A percentile compares a stretch with the other conserved stretches of the same genome.
phyloP scores from a whole-genome alignment of 1,140 invertebrate species.

The Heliconius nattereri region DNA sequence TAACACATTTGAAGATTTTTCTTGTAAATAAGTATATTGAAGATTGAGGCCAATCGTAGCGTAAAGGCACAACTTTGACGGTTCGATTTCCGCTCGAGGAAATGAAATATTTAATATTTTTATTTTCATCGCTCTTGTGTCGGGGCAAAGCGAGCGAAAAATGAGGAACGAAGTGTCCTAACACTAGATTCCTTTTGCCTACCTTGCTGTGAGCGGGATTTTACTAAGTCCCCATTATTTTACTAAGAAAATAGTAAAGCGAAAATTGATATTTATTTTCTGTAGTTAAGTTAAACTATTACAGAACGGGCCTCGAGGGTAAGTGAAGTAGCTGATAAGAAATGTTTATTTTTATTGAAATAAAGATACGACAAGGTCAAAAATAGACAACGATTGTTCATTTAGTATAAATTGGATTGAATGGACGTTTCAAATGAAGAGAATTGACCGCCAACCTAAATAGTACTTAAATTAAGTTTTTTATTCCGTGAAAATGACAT shows the following conservation, averaged over 20 bases:
- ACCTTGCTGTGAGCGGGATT: not conserved
- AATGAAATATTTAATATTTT: no score
- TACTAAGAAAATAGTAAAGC: not conserved
- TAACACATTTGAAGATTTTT: not conserved
- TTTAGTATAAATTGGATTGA: slow-evolving; percentile 44
- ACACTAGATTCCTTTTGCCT: no score
- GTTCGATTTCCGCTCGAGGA: no score
- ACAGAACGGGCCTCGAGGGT: slow-evolving; percentile 32
- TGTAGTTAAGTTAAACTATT: not conserved
- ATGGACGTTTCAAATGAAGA: not conserved
- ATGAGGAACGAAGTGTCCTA: no score
- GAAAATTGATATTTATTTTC: not conserved
- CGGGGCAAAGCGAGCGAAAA: no score
- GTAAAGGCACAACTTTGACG: no score
- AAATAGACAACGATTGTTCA: slow-evolving; percentile 43
- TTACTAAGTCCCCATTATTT: not conserved
- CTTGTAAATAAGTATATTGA: not conserved
- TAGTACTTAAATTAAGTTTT: not conserved
- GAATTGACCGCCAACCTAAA: not conserved
- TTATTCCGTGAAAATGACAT: not conserved
- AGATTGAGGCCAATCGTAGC: no score
- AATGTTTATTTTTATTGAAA: slow-evolving; percentile 37
- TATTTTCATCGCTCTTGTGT: no score
- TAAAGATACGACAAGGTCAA: slow-evolving; percentile 44
- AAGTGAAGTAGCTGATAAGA: slow-evolving; percentile 38